Evolutionary conservation across 2,113 vertebrate species (phyloP).

Genomic region (Mola mola): DNA sequence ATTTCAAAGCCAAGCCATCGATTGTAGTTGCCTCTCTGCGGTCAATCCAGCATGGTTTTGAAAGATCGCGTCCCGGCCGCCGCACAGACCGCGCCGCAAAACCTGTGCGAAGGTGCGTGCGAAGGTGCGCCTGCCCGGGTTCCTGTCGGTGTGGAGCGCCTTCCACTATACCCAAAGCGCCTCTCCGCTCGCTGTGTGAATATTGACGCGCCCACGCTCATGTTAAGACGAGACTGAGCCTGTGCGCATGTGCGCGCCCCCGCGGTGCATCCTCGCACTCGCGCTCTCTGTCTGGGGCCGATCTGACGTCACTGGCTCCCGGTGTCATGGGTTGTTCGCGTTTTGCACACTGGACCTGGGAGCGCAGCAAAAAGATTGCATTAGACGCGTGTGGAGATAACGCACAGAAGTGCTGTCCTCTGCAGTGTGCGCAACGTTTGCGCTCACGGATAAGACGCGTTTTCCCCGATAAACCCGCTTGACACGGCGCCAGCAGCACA

Average conservation of each 20-base stretch:
- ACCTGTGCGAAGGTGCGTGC: slow-evolving; percentile 56
- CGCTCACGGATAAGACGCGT: slow-evolving; percentile 72
- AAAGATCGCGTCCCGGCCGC: slow-evolving; percentile 64
- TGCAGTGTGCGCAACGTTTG: slow-evolving; percentile 68
- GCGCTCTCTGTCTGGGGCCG: slow-evolving; percentile 61
- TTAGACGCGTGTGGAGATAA: slow-evolving; percentile 68
- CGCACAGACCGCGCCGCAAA: slow-evolving; percentile 54
- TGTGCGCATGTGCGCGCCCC: slow-evolving; percentile 77
- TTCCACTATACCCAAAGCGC: slow-evolving; percentile 70
- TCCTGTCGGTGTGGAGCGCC: slow-evolving; percentile 65
- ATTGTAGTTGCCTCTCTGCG: slow-evolving; percentile 79
- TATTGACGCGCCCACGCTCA: slow-evolving; percentile 74
- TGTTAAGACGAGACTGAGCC: slow-evolving; percentile 70
- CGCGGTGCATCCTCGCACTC: slow-evolving; percentile 57
- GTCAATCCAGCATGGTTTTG: slow-evolving; percentile 84
- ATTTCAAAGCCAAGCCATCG: slow-evolving; percentile 86
- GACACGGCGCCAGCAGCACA: slow-evolving; percentile 70
- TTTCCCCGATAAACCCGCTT: slow-evolving; percentile 74
- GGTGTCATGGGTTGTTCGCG: slow-evolving; percentile 57
- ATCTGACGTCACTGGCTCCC: slow-evolving; percentile 75
- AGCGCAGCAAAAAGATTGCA: slow-evolving; percentile 73
- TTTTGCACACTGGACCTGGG: slow-evolving; percentile 57
- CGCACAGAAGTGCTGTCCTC: slow-evolving; percentile 40
- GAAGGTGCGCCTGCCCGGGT: slow-evolving; percentile 66
- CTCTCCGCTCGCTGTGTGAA: slow-evolving; percentile 71